Conservation (phyloP, 2,113 vertebrate species). For the Casuarius casuarius region DNA sequence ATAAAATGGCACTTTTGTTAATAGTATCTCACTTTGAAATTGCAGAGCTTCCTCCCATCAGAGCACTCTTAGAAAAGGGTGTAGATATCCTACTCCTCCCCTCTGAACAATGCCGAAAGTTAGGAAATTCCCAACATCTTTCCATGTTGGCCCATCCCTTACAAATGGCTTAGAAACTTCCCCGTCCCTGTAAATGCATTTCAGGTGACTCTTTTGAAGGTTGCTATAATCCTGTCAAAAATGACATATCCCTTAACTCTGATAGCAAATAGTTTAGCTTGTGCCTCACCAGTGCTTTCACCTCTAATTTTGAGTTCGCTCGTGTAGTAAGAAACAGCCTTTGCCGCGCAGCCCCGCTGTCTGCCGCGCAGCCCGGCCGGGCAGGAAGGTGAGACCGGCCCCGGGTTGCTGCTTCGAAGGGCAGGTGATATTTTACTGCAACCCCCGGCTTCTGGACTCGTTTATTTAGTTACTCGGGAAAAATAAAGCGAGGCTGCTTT, state of each 20-base stretch:
- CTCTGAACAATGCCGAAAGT: neutral
- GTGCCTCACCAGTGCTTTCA: neutral
- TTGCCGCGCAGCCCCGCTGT: too few species aligned
- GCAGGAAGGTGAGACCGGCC: too few species aligned
- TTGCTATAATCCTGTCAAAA: neutral
- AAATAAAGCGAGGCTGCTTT: neutral
- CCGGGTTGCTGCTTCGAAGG: too few species aligned
- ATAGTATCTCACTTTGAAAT: neutral
- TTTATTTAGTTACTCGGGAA: neutral
- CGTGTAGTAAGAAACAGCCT: too few species aligned
- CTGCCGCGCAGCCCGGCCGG: too few species aligned
- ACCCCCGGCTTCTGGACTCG: neutral
- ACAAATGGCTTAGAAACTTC: neutral
- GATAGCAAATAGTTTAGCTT: neutral
- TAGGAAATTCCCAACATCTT: neutral
- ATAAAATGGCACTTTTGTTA: neutral
- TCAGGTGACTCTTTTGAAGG: neutral
- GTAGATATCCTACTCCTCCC: neutral
- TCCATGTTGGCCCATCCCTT: neutral
- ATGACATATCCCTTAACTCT: rapidly evolving
- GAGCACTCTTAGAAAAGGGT: neutral
- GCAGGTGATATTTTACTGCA: neutral
- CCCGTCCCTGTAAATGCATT: rapidly evolving
- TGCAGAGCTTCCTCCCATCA: neutral
- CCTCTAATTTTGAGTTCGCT: too few species aligned